These are phyloP conservation scores for Saccostrea echinata DNA, from an alignment of 1,140 invertebrate species.

Conservation along the genomic window DNA sequence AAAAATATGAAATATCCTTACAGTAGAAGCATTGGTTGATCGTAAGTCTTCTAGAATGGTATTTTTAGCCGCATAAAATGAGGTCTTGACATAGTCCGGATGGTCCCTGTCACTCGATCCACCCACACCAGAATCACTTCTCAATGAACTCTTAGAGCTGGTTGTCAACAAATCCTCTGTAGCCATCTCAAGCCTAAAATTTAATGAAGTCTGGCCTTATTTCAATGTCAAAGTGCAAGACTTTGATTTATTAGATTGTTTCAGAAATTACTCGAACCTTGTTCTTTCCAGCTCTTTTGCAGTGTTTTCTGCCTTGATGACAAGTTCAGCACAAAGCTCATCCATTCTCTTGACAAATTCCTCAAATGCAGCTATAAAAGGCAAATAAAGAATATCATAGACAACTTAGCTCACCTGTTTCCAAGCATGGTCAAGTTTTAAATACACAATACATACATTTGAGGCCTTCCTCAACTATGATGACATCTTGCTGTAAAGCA, in stretches of 20 bases:
- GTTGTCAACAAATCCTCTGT: slow-evolving; percentile 15
- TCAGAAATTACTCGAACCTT: slow-evolving; percentile 27
- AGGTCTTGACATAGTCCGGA: slow-evolving; percentile 41
- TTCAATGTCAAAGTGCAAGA: neutral
- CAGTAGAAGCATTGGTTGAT: neutral
- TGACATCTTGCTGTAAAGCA: slow-evolving; percentile 53
- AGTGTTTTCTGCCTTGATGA: slow-evolving; percentile 50
- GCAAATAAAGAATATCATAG: neutral
- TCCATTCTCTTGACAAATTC: slow-evolving; percentile 47
- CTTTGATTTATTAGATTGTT: neutral
- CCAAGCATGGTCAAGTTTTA: neutral
- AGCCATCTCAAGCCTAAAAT: slow-evolving; percentile 52
- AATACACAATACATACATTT: slow-evolving; percentile 39
- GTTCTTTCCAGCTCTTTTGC: slow-evolving; percentile 53
- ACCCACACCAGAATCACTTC: neutral
- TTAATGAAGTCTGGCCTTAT: neutral
- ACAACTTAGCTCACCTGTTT: no score
- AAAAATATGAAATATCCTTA: neutral
- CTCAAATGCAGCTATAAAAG: slow-evolving; percentile 51
- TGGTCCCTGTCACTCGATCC: slow-evolving; percentile 31
- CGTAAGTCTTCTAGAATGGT: slow-evolving; percentile 35
- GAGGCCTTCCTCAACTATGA: slow-evolving; percentile 52
- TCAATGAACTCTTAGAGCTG: slow-evolving; percentile 33
- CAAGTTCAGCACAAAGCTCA: slow-evolving; percentile 48
- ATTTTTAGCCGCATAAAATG: slow-evolving; percentile 52